Evolutionary conservation across 2,888 invertebrate genomes (phyloP), one percentile per base, ranked within the genome.

Genomic region (Mimachlamys varia): DNA sequence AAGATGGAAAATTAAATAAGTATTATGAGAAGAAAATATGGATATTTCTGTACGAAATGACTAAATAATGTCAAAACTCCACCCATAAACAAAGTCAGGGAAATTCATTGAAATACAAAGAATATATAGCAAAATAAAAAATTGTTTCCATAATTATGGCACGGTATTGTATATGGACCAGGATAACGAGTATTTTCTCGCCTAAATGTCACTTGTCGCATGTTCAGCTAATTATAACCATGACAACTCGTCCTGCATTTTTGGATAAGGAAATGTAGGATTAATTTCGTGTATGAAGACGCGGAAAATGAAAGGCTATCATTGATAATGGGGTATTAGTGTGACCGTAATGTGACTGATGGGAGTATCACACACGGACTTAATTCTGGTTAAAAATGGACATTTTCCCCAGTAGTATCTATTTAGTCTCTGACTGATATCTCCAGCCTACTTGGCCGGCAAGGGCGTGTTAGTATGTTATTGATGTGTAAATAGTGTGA

Each of bases 401-500:
- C 58, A 19, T 22, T 22, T 50, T n/a, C n/a, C n/a, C n/a, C n/a
- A n/a, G n/a, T n/a, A n/a, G n/a, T n/a, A n/a, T n/a, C n/a, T n/a
- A n/a, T n/a, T n/a, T n/a, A n/a, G n/a, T n/a, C n/a, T n/a, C 33
- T 76, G 13, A 76, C 76, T 12, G 2, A 7, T 53, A 53, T 0
- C 27, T 27, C 33, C 33, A 27, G 33, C 33, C n/a, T 27, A 62
- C 10, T n/a, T 22, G n/a, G n/a, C 19, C 22, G 58, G 58, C 5
- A 58, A 22, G 5, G 58, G 58, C 12, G 22, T 58, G 4, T 17
- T 22, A 12, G 50, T 15, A n/a, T 76, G n/a, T 15, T 27, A 76
- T 76, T 76, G 62, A 76, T 76, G n/a, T n/a, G 62, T 76, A 76
- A n/a, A 27, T 76, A 76, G 62, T 27, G 62, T 76, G 62, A 3